These are phyloP conservation scores for Apis laboriosa DNA, from an alignment of 1,140 invertebrate species.

Conservation along the genomic window DNA sequence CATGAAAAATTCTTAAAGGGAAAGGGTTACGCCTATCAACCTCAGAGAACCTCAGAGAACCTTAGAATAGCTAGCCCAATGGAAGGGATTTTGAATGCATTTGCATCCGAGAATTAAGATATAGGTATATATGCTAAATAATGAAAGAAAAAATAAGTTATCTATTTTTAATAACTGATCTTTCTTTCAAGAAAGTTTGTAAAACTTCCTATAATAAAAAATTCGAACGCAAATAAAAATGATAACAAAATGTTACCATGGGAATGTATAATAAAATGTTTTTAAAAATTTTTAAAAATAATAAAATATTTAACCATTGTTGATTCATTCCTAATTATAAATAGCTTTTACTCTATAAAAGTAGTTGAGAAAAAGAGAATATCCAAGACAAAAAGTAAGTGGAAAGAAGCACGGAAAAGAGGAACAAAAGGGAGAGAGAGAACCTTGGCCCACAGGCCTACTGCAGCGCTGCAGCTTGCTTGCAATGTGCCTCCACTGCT, in stretches of 20 bases:
- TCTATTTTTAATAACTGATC: background rate
- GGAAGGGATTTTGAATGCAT: conserved; percentile 19
- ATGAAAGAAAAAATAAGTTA: background rate
- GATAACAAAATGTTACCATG: too few species aligned
- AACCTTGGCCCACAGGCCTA: conserved; percentile 54
- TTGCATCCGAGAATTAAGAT: conserved; percentile 33
- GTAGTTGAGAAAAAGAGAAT: conserved; percentile 18
- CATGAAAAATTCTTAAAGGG: conserved; percentile 58
- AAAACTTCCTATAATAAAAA: background rate
- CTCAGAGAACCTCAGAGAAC: conserved; percentile 15
- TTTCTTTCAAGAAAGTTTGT: background rate
- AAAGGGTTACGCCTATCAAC: conserved; percentile 54
- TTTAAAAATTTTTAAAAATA: background rate
- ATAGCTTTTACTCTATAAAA: conserved; percentile 3
- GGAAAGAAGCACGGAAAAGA: conserved; percentile 6
- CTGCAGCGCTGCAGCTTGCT: conserved; percentile 38
- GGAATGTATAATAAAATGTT: too few species aligned
- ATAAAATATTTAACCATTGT: background rate
- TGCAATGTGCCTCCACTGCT: conserved; percentile 16
- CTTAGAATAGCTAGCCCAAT: conserved; percentile 17
- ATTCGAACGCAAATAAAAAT: too few species aligned
- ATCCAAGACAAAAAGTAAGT: conserved; percentile 35
- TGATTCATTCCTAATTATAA: background rate
- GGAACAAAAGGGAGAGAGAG: conserved; percentile 28
- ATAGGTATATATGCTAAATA: background rate